Base-by-base conservation (phyloP, 2,888 invertebrate genomes). In the Amaurobius ferox region DNA sequence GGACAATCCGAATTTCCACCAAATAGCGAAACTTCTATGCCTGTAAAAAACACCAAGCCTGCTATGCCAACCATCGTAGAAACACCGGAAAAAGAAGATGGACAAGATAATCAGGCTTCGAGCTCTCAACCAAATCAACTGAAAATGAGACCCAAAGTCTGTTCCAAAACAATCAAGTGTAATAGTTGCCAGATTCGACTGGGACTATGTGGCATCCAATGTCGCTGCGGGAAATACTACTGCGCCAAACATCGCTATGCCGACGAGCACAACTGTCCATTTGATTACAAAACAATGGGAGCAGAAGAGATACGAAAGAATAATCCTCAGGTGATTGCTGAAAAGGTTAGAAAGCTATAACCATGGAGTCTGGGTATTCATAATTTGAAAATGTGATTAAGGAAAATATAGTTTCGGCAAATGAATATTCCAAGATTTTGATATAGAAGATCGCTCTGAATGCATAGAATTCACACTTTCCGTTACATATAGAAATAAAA, bases 241-340 rank as follows among this genome's bases (percentile, higher is more conserved):
- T 83, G 83, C 28, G 40, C 83, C 16, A 48, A 29, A n/a, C 83
- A 83, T 23, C 64, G 83, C 6, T 83, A 83, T 26, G 76, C 70
- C 64, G 71, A 26, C 19, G 83, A 83, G 48, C 83, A 83, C 48
- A 30, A 66, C 30, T 83, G 83, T 40, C 44, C 71, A 0, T 83
- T 83, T 23, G 83, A 83, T 48, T 83, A 83, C 23, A 83, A 39
- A n/a, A 44, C 76, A 0, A 55, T 83, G 76, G 83, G 83, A 3
- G 76, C 76, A 0, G 66, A 76, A n/a, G 71, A 83, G 26, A 83
- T 83, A 16, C 62, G 77, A 0, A 70, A 71, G 48, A 70, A 83
- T n/a, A 83, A 83, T 29, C 83, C 83, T 0, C 13, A 29, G 28
- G 30, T 83, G 9, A 35, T 77, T 9, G 83, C 76, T 1, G 83